These are phyloP conservation scores for Lerema accius DNA, from an alignment of 1,140 invertebrate species.

Conservation along the genomic window DNA sequence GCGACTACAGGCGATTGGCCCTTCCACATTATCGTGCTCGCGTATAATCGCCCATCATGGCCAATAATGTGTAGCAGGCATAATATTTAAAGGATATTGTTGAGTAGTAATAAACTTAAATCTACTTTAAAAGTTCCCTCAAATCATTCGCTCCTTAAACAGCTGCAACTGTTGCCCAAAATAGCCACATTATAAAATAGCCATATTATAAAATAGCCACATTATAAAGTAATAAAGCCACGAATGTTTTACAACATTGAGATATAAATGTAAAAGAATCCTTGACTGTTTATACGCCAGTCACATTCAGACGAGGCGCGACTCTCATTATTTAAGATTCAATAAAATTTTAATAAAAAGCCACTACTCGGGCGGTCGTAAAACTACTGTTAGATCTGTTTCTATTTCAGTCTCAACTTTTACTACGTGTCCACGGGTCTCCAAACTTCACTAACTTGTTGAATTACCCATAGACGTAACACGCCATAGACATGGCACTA, in stretches of 20 bases:
- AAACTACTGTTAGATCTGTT: constrained; percentile 35
- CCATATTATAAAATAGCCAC: not conserved
- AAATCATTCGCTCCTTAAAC: no score
- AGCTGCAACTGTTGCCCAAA: not conserved
- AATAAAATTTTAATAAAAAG: constrained; percentile 43
- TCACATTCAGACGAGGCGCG: constrained; percentile 1
- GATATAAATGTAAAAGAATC: constrained; percentile 12
- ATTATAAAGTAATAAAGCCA: constrained; percentile 25
- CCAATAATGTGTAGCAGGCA: no score
- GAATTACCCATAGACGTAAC: constrained; percentile 3
- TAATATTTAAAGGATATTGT: no score
- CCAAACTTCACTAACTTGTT: no score
- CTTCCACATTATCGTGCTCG: no score
- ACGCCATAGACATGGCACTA: not conserved
- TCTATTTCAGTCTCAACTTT: constrained; percentile 48
- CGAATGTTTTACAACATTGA: constrained; percentile 13
- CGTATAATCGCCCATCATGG: no score
- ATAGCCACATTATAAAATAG: constrained; percentile 9
- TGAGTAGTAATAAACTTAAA: no score
- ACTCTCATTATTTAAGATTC: constrained; percentile 37
- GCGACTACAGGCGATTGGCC: no score
- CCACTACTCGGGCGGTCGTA: constrained; percentile 28
- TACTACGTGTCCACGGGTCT: constrained; percentile 25
- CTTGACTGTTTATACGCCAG: constrained; percentile 16
- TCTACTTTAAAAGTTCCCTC: no score